phyloP scores from a whole-genome alignment of 2,797 vertebrate species.

The Halcyon badia region DNA sequence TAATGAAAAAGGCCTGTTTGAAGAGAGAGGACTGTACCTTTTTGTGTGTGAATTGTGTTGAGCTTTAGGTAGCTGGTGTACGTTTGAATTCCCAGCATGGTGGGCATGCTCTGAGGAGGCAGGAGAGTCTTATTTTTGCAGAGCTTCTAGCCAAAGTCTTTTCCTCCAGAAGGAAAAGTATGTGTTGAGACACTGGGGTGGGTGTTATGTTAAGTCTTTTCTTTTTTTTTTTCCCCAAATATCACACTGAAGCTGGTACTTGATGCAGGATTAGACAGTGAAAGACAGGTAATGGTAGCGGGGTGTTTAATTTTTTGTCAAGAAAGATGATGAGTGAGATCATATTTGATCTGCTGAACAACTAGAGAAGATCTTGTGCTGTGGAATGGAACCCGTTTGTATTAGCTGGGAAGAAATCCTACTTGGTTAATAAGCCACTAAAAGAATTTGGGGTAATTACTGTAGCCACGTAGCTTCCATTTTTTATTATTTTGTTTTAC shows the following conservation, averaged over 20 bases:
- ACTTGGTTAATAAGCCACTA: background rate
- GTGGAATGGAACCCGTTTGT: background rate
- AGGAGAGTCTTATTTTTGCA: background rate
- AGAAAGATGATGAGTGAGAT: background rate
- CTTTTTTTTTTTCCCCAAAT: background rate
- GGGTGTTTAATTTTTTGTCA: background rate
- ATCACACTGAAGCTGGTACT: background rate
- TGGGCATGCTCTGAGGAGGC: background rate
- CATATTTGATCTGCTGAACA: background rate
- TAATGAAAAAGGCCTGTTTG: background rate
- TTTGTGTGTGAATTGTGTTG: background rate
- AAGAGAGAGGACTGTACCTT: background rate
- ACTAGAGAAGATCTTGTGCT: background rate
- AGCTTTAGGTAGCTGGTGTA: background rate
- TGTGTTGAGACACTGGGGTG: background rate
- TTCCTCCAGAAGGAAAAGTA: background rate
- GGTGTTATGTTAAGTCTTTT: background rate
- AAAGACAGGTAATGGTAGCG: background rate
- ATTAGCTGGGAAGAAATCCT: background rate
- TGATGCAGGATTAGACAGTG: background rate
- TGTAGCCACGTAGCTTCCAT: background rate
- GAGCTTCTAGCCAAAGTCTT: background rate
- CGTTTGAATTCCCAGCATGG: background rate
- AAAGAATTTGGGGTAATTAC: background rate
- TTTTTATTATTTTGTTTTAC: background rate